These are phyloP conservation scores for Himalopsyche phryganea DNA, from an alignment of 1,140 invertebrate species.

Conservation along the genomic window DNA sequence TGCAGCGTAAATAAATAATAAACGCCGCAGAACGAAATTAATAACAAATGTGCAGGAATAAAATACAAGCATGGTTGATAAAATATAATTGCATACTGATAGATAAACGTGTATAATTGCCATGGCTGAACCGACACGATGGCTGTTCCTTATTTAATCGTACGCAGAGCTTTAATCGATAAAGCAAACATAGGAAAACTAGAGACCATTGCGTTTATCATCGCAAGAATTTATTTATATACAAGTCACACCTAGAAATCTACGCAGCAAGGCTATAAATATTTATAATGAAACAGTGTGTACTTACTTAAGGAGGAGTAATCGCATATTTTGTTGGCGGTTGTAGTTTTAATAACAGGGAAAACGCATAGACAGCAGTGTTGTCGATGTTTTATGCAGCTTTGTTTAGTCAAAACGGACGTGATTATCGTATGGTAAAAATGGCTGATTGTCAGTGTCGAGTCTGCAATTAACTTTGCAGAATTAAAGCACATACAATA, in stretches of 20 bases:
- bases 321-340: neutral
- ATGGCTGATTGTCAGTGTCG: too few species aligned
- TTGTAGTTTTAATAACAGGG: neutral
- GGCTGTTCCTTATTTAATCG: constrained; percentile 12
- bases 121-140: constrained; percentile 4
- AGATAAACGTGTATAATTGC: constrained; percentile 21
- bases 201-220: neutral
- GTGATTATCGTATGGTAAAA: too few species aligned
- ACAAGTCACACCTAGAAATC: constrained; percentile 12
- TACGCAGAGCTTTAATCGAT: constrained; percentile 27
- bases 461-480: too few species aligned
- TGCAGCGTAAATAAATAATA: too few species aligned
- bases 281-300: constrained; percentile 29
- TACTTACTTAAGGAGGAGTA: too few species aligned
- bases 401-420: too few species aligned
- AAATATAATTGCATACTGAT: constrained; percentile 20
- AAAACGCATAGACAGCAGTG: too few species aligned
- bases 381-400: too few species aligned
- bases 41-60: constrained; percentile 1
- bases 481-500: too few species aligned
- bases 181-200: constrained; percentile 27
- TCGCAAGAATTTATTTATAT: neutral
- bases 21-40: neutral
- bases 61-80: constrained; percentile 10
- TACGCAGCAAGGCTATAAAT: constrained; percentile 22